Base-by-base conservation (phyloP, 2,797 vertebrate genomes). In the Avahi laniger region DNA sequence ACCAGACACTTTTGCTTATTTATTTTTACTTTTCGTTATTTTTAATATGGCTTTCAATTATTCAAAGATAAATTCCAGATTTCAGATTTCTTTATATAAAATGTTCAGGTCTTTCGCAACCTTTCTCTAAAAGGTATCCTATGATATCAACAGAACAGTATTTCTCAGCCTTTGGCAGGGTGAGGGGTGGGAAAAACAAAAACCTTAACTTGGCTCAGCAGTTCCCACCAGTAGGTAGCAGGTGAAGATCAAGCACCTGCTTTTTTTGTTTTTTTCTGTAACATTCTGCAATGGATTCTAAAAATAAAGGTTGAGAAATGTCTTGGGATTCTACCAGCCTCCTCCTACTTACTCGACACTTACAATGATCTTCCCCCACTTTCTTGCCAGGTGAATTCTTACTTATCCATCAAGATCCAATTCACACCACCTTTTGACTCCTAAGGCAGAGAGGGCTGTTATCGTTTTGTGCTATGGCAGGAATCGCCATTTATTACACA, bases 111-210 rank as follows among this genome's bases (percentile, higher is more conserved):
- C 20, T 83, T 84, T n/a, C n/a, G 41, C 30, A 89, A 61, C n/a
- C 48, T 70, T 81, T 70, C 61, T 93, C 88, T 65, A 73, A 43
- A 89, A 50, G n/a, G 63, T 18, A 35, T 70, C 52, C 43, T 96
- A 41, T 93, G 73, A 85, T 95, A 70, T 86, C n/a, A 86, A 41
- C 35, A 70, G 46, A 93, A 84, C 41, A 50, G 59, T 86, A 83
- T 30, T 67, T 54, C 35, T 94, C 67, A 83, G 86, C 10, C 59
- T 95, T 85, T 79, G 50, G 75, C 4, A 11, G 11, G 41, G 41
- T 4, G 1, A 4, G 26, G 22, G 11, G 17, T 6, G 1, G 50
- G 50, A 50, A 43, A 50, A 57, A 10, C 57, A 50, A 28, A 81
- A 89, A 87, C 9, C 46, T 72, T 28, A 82, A 70, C 79, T 59